Evolutionary conservation across 2,797 vertebrate species (phyloP).

Genomic region (Otolemur crassicaudatus): DNA sequence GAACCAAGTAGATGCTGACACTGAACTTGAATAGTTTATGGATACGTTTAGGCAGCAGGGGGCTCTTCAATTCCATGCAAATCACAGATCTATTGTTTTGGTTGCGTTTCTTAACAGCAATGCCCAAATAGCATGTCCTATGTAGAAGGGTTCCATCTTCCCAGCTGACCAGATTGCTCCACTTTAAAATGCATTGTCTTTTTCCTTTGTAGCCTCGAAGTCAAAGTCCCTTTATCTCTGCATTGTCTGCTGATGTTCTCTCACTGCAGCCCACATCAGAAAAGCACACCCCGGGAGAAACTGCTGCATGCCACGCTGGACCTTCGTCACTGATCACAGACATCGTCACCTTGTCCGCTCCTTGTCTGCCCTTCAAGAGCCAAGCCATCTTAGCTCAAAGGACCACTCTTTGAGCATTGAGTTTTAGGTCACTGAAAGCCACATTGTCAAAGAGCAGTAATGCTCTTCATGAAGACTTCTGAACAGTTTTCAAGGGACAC

Average conservation of each 20-base stretch:
- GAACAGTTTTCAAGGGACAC: neutral
- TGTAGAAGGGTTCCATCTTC: neutral
- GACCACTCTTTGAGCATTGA: neutral
- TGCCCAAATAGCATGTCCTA: accelerated
- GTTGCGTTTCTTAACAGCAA: accelerated
- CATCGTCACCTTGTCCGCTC: neutral
- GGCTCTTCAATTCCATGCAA: neutral
- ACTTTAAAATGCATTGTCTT: neutral
- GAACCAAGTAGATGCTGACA: neutral
- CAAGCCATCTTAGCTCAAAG: neutral
- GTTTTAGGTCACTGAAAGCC: neutral
- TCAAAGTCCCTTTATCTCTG: neutral
- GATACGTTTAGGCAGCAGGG: neutral
- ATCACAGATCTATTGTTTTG: neutral
- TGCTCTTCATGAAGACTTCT: accelerated
- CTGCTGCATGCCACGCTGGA: accelerated
- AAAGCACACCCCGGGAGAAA: neutral
- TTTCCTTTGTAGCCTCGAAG: neutral
- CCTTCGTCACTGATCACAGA: neutral
- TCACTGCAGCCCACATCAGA: neutral
- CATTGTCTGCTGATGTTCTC: accelerated
- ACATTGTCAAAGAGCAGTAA: neutral
- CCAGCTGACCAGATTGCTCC: neutral
- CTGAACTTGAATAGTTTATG: neutral
- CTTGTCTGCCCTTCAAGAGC: neutral